Evolutionary conservation across 1,140 invertebrate species (phyloP).

Genomic region (Nautilus pompilius): DNA sequence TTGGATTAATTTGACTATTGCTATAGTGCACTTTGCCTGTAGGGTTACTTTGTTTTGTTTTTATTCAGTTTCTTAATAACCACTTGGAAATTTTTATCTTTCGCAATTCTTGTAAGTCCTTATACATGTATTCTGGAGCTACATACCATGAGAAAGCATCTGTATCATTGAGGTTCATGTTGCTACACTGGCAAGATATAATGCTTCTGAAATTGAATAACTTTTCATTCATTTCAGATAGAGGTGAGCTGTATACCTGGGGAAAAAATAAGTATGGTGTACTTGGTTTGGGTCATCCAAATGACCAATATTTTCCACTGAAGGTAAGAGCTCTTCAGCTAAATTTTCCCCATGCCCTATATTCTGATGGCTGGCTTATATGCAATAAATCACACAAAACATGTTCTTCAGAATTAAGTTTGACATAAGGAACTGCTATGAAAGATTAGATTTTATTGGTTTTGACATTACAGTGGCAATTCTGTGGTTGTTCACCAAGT

Average conservation of each 20-base stretch:
- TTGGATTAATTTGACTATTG: too few relatives aligned
- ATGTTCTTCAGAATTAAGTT: background rate
- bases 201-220: too few relatives aligned
- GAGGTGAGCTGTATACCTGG: slow-evolving; percentile 85
- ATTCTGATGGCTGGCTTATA: background rate
- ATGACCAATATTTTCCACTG: slow-evolving; percentile 85
- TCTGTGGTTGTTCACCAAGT: background rate
- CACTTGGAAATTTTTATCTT: too few relatives aligned
- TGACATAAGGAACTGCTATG: background rate
- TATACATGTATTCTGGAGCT: too few relatives aligned
- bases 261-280: slow-evolving; percentile 79
- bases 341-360: background rate
- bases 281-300: slow-evolving; percentile 74
- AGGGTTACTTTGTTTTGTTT: too few relatives aligned
- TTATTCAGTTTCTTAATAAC: too few relatives aligned
- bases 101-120: too few relatives aligned
- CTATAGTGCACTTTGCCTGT: too few relatives aligned
- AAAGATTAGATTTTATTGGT: background rate
- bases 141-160: too few relatives aligned
- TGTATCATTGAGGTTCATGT: too few relatives aligned
- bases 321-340: slow-evolving; percentile 64
- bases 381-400: background rate
- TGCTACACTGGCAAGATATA: too few relatives aligned
- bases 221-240: slow-evolving; percentile 24
- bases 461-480: background rate